Evolutionary conservation across 2,888 invertebrate genomes (phyloP), one percentile per base, ranked within the genome.

Genomic region (Drosophila incognita): DNA sequence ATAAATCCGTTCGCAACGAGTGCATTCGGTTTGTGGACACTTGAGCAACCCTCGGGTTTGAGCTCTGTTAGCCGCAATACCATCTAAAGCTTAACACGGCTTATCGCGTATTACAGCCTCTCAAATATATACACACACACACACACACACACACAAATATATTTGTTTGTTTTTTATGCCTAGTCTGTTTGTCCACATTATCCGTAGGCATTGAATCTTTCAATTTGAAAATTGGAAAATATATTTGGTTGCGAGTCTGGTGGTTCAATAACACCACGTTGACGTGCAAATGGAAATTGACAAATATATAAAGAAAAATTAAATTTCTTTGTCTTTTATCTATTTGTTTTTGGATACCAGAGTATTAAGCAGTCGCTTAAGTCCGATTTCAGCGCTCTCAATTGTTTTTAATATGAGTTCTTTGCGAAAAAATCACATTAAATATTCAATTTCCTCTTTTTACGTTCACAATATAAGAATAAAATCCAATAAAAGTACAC

Each of bases 401-500:
- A 31, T 52, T 58, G 42, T 60, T 56, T 68, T 69, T 48, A 66
- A 58, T 65, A 53, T 53, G 42, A 58, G 52, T 58, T 75, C 33
- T 54, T 58, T 62, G 59, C 64, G 48, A 65, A 52, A 68, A 74
- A 60, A 74, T 48, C 67, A 54, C 69, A 85, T 79, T 68, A 79
- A 88, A 85, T 85, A 85, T 88, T 82, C 63, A 85, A 85, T 82
- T 85, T 82, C 54, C 63, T 65, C 69, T 79, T 72, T 81, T 72
- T 58, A 79, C 65, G 70, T 58, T 29, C 64, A 54, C 74, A 61
- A 56, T 10, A 31, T 46, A 36, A 11, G 38, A 59, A 51, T 48
- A 77, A 35, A 67, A 21, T 33, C 51, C 56, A 87, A 65, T 71
- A 70, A 72, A 68, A 75, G 72, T 59, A 70, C n/a, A 51, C 49